phyloP scores from a whole-genome alignment of 1,140 invertebrate genomes.

The Drosophila jambulina region DNA sequence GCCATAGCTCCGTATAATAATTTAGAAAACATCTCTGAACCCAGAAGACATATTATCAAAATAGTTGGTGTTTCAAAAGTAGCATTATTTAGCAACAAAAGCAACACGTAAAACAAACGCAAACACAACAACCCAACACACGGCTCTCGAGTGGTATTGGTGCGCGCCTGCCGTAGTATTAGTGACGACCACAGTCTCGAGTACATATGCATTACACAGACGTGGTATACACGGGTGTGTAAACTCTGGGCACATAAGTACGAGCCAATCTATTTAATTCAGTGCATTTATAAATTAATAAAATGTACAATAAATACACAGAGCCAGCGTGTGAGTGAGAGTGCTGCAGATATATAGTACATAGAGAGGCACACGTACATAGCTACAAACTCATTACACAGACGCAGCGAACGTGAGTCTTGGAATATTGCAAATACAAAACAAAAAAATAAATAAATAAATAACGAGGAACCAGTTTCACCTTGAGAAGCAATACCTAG shows the following conservation, averaged over 20 bases:
- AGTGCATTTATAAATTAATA: conserved; percentile 58
- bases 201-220: conserved; percentile 39
- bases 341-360: conserved; percentile 18
- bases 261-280: conserved; percentile 51
- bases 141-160: conserved; percentile 26
- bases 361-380: conserved; percentile 30
- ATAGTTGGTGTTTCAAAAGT: conserved; percentile 53
- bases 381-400: conserved; percentile 70
- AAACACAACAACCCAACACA: conserved; percentile 8
- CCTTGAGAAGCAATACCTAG: conserved; percentile 74
- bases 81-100: conserved; percentile 37
- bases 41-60: conserved; percentile 42
- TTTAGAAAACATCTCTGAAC: conserved; percentile 21
- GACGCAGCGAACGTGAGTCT: conserved; percentile 80
- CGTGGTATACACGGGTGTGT: conserved; percentile 34
- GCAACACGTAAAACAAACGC: conserved; percentile 48
- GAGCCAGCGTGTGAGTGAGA: conserved; percentile 23
- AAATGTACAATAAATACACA: conserved; percentile 42
- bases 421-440: conserved; percentile 79
- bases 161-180: conserved; percentile 31
- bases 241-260: conserved; percentile 41
- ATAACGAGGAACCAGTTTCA: conserved; percentile 79
- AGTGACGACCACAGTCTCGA: conserved; percentile 32
- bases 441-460: conserved; percentile 54
- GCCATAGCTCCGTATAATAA: conserved; percentile 5